These are phyloP conservation scores for Pristionchus japonicus DNA, from an alignment of 2,888 invertebrate genomes.

Conservation along the genomic window DNA sequence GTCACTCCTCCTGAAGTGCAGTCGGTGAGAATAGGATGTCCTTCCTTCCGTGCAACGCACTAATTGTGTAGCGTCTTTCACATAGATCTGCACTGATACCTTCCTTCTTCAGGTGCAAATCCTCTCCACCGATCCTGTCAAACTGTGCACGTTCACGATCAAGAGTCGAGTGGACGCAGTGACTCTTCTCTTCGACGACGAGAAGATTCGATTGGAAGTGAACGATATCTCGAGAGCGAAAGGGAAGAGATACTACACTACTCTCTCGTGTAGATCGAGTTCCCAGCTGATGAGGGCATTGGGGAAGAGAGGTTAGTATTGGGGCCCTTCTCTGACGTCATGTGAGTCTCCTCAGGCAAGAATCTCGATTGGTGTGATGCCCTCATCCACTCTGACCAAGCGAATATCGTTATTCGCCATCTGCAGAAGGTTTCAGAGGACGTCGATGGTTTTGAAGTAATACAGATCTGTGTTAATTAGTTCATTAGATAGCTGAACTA, in stretches of 20 bases:
- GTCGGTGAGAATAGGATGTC: neutral
- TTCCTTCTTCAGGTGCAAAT: conserved; percentile 23
- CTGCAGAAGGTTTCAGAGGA: conserved; percentile 13
- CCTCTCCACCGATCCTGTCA: neutral
- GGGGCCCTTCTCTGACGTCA: too few relatives aligned
- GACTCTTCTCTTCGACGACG: conserved; percentile 6
- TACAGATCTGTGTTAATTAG: too few relatives aligned
- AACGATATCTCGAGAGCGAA: conserved; percentile 6
- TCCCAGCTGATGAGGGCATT: neutral
- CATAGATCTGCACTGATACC: too few relatives aligned
- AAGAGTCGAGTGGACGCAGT: conserved; percentile 29
- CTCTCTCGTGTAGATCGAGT: neutral
- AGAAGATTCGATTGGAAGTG: conserved; percentile 28
- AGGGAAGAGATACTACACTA: conserved; percentile 31
- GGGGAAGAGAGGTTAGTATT: neutral
- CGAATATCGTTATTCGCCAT: conserved; percentile 3
- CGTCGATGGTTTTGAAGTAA: conserved; percentile 14
- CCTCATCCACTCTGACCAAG: neutral
- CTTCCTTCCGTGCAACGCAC: too few relatives aligned
- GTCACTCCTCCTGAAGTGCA: conserved; percentile 22
- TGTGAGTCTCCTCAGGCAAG: too few relatives aligned
- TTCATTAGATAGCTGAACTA: neutral
- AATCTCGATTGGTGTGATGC: conserved; percentile 12
- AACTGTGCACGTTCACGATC: neutral
- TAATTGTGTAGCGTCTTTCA: too few relatives aligned